Percentiles rank a stretch among this genome's conserved stretches.
phyloP scores from a whole-genome alignment of 2,888 invertebrate species.

The Lasius fuliginosus region DNA sequence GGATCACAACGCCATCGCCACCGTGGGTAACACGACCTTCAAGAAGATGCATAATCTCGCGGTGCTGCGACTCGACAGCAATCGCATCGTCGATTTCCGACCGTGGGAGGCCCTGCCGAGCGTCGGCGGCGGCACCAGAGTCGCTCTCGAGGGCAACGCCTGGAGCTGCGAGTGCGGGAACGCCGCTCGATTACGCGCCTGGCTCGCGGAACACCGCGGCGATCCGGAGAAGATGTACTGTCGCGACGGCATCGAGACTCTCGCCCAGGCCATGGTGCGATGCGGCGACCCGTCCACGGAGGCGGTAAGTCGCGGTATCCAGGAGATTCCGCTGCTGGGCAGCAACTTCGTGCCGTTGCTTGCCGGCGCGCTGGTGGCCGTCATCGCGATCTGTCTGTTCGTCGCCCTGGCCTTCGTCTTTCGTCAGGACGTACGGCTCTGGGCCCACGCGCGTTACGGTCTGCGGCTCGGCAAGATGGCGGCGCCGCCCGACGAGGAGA shows the following conservation, averaged over 20 bases:
- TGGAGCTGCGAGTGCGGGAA: constrained; percentile 95
- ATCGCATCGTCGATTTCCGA: constrained; percentile 92
- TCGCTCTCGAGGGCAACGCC: constrained; percentile 92
- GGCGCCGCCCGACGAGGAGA: constrained; percentile 86
- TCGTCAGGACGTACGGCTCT: constrained; percentile 92
- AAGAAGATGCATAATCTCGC: constrained; percentile 91
- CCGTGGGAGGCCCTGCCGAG: constrained; percentile 90
- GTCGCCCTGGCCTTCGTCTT: constrained; percentile 91
- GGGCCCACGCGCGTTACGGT: constrained; percentile 93
- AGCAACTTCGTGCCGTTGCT: constrained; percentile 92
- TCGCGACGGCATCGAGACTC: constrained; percentile 88
- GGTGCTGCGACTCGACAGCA: constrained; percentile 92
- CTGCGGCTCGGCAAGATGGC: constrained; percentile 88
- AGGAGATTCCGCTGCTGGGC: constrained; percentile 89
- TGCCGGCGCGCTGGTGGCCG: constrained; percentile 90
- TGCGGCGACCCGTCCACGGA: constrained; percentile 91
- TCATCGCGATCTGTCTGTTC: constrained; percentile 90
- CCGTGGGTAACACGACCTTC: constrained; percentile 93
- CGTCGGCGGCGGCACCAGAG: constrained; percentile 88
- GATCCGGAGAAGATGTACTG: constrained; percentile 91
- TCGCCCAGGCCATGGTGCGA: constrained; percentile 87
- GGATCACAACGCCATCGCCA: constrained; percentile 91
- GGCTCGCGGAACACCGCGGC: constrained; percentile 90
- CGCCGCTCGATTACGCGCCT: constrained; percentile 90
- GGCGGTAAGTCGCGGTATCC: constrained; percentile 89